Base-by-base conservation (phyloP, 1,140 invertebrate genomes). In the Coboldia fuscipes region DNA sequence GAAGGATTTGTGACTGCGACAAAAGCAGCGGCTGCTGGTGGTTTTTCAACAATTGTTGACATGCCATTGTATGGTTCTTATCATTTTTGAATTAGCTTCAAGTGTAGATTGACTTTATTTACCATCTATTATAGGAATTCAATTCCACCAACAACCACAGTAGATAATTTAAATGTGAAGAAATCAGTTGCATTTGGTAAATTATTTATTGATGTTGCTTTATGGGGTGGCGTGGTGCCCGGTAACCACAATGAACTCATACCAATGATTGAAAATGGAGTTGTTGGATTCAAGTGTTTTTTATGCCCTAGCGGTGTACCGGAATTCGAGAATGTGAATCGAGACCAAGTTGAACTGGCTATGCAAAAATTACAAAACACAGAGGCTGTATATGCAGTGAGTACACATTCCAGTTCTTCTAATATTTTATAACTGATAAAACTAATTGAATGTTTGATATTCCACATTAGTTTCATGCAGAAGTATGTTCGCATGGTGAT, bases 401-500 rank as follows among this genome's bases (percentile, higher is more conserved):
- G 46, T 48, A 37, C 37, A 26, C 39, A 37, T 26, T 16, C 12
- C 34, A 22, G 19, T 37, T 35, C 20, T 36, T 24, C 5, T 7
- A 29, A 24, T 13, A 5, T 19, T 33, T 26, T 27, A n/a, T n/a
- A n/a, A n/a, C n/a, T n/a, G n/a, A n/a, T n/a, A n/a, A n/a, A n/a
- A n/a, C n/a, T n/a, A n/a, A n/a, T n/a, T n/a, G n/a, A n/a, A n/a
- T n/a, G n/a, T n/a, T n/a, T n/a, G n/a, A n/a, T n/a, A n/a, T n/a
- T n/a, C n/a, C n/a, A n/a, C n/a, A n/a, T n/a, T n/a, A 77, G 73
- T 74, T 76, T 45, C 72, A 76, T 44, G 72, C 73, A 1, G 74
- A 76, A 51, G 43, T 50, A 14, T 37, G 43, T 1, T 27, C 34
- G 1, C 18, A 32, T 3, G 21, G 4, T n/a, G n/a, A n/a, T n/a